A percentile compares a stretch with the other conserved stretches of the same genome.
Conservation (phyloP, 2,888 invertebrate species). For the Trachelus tabidus region DNA sequence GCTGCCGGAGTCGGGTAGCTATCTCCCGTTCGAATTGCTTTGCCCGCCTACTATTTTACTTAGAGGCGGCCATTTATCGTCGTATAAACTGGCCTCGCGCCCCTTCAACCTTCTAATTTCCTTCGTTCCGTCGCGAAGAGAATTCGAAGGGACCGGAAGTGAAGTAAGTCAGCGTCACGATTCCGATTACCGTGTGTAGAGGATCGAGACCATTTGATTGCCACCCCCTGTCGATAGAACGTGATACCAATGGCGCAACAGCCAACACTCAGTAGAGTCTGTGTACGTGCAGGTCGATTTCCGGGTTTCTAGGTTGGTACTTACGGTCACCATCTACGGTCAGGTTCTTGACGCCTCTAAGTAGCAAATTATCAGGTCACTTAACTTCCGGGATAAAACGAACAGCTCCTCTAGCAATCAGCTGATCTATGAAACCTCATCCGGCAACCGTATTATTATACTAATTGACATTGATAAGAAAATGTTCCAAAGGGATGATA, state of each 20-base stretch:
- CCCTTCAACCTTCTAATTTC: neutral
- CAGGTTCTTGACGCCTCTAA: neutral
- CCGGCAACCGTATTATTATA: neutral
- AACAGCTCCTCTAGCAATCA: neutral
- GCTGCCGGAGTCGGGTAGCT: neutral
- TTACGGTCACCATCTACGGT: neutral
- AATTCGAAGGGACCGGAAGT: neutral
- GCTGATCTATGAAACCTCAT: neutral
- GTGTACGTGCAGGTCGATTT: neutral
- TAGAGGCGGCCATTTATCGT: conserved; percentile 3
- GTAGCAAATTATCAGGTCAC: neutral
- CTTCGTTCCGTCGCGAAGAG: neutral
- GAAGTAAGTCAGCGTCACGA: neutral
- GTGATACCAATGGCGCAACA: neutral
- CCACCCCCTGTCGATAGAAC: neutral
- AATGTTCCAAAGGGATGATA: neutral
- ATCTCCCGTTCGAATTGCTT: neutral
- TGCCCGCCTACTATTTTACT: conserved; percentile 2
- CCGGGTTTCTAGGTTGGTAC: neutral
- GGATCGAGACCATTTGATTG: neutral
- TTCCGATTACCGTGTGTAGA: neutral
- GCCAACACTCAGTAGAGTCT: neutral
- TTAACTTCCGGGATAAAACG: neutral
- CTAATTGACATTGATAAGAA: neutral
- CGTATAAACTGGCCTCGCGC: neutral